Conservation (phyloP, 37 sponge, comb jelly and placozoan species). For the Ephydatia muelleri region DNA sequence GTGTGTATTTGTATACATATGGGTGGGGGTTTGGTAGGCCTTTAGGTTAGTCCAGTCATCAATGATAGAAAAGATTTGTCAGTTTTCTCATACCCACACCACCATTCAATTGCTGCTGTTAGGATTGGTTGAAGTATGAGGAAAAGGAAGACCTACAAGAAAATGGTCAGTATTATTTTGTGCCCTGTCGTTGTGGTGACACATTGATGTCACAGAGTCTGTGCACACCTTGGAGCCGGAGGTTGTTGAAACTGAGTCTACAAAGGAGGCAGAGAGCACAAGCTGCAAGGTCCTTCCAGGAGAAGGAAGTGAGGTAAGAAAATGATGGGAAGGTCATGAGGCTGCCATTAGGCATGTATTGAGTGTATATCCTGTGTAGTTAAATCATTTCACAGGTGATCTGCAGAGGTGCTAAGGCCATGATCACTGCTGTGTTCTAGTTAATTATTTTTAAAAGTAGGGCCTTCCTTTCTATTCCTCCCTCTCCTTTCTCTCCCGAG, state of each 20-base stretch:
- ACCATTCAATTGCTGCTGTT: no score
- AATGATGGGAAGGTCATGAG: not conserved
- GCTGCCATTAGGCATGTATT: not conserved
- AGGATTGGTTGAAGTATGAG: not conserved
- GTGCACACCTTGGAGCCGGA: not conserved
- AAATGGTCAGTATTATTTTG: not conserved
- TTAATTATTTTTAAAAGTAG: no score
- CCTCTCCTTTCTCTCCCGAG: not conserved
- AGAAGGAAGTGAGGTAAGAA: conserved; percentile 49
- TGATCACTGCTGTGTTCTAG: no score
- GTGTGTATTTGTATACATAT: conserved; percentile 33
- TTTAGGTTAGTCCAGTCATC: not conserved
- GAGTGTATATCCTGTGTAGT: no score
- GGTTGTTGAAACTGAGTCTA: conserved; percentile 3
- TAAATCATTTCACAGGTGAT: no score
- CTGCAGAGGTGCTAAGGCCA: no score
- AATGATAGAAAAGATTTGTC: not conserved
- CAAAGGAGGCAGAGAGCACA: conserved; percentile 14
- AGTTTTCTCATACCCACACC: no score
- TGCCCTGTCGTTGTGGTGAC: not conserved
- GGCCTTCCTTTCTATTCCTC: no score
- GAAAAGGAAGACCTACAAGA: not conserved
- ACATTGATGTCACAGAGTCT: not conserved
- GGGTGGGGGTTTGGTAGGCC: not conserved
- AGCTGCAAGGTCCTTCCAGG: conserved; percentile 56